A percentile compares a stretch with the other conserved stretches of the same genome.
These are phyloP conservation scores for Pantherophis guttatus DNA, from an alignment of 2,113 vertebrate genomes.

Conservation along the genomic window DNA sequence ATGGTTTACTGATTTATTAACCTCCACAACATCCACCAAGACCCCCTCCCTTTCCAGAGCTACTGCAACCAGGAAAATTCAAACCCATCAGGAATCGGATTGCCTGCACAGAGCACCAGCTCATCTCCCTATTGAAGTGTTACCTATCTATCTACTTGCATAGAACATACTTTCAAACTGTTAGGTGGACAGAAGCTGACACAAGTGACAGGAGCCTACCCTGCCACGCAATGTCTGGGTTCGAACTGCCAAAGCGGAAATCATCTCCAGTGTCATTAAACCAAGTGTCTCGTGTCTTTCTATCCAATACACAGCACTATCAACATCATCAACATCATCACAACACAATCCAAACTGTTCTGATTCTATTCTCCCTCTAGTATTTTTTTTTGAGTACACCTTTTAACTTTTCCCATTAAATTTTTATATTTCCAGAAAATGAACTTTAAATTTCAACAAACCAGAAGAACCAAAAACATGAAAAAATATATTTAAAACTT, in stretches of 20 bases:
- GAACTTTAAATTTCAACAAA: neutral
- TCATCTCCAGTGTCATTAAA: neutral
- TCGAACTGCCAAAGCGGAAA: neutral
- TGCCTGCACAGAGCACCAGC: neutral
- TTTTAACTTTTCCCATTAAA: neutral
- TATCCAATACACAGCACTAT: neutral
- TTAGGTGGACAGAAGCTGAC: neutral
- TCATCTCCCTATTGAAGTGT: neutral
- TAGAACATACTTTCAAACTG: neutral
- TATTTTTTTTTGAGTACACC: neutral
- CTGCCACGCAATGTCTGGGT: neutral
- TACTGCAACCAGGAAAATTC: neutral
- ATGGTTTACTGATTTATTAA: no score
- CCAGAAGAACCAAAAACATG: neutral
- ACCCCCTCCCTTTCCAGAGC: neutral
- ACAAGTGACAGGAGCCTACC: neutral
- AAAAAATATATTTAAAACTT: neutral
- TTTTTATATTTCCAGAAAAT: neutral
- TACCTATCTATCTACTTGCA: neutral
- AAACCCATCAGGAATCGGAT: neutral
- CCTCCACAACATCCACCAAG: neutral
- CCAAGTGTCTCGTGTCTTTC: neutral
- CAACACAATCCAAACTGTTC: neutral
- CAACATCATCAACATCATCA: neutral
- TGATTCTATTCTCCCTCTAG: neutral